Evolutionary conservation across 2,797 vertebrate genomes (phyloP), one percentile per base, ranked within the genome.

Genomic region (Brotogeris chrysoptera): DNA sequence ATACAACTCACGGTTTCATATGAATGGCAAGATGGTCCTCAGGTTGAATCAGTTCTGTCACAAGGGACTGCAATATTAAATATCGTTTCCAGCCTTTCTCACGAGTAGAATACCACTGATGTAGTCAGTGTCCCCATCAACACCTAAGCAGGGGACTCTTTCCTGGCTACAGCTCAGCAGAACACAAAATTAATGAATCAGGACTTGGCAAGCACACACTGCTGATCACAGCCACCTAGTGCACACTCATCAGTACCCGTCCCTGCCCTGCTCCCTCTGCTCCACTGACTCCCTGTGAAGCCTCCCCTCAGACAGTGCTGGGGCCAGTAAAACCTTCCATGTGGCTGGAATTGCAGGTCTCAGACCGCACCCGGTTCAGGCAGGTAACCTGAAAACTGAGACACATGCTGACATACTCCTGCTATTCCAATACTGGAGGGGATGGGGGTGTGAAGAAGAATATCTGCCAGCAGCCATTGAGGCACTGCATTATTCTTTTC

Each of bases 141-240:
- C 85, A 92, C 39, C 92, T 84, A 72, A 82, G 81, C 71, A 83
- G 55, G 60, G 66, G 39, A 85, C 68, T 88, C 60, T 95, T 39
- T 80, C 80, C 73, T 21, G 87, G 86, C 50, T 87, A 70, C 66
- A 86, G 89, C 73, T 89, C 92, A 93, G 80, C 78, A 96, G 96
- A 94, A 95, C 3, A 7, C 8, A 1, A 92, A 95, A 83, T 84
- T 52, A 92, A 68, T 90, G 94, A 94, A 76, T 94, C 82, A 84
- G 80, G 92, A 74, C 88, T 93, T 93, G 94, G 96, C 92, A 92
- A 84, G 78, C 61, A 80, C 76, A 88, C 8, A 2, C 84, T 88
- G 95, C 93, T 96, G 92, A 95, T 97, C 84, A 55, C 82, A 94
- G 80, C 69, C 88, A 88, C 78, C 77, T 38, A 73, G 65, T 23